Percentiles rank a stretch among this genome's conserved stretches.
Conservation (phyloP, 2,113 vertebrate species). For the Salvelinus alpinus region DNA sequence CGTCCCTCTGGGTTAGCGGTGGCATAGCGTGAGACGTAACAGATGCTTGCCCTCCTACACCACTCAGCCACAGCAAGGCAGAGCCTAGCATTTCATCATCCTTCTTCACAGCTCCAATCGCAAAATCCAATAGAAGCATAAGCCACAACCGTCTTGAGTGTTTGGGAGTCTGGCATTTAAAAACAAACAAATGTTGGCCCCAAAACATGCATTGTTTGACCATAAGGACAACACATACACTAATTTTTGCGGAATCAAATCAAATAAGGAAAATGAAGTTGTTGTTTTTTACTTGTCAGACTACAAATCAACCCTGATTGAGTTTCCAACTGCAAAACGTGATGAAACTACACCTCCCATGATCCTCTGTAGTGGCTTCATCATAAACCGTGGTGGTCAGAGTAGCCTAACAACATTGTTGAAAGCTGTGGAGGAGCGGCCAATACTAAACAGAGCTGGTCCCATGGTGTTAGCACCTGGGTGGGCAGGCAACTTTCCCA, state of each 20-base stretch:
- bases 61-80: conserved; percentile 67
- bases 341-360: conserved; percentile 4
- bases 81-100: conserved; percentile 49
- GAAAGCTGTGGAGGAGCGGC: conserved; percentile 40
- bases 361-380: conserved; percentile 1
- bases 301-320: neutral
- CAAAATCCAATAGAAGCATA: neutral
- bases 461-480: conserved; percentile 44
- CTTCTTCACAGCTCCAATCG: neutral
- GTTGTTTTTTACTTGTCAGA: neutral
- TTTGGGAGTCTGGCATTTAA: neutral
- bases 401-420: conserved; percentile 26
- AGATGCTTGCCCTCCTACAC: conserved; percentile 74
- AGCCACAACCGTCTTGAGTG: neutral
- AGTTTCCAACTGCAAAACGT: neutral
- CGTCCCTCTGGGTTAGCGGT: conserved; percentile 80
- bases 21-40: conserved; percentile 82
- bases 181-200: neutral
- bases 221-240: too few species aligned
- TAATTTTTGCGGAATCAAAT: neutral
- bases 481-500: conserved; percentile 51
- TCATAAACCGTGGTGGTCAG: neutral
- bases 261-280: neutral
- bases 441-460: conserved; percentile 43
- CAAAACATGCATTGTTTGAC: neutral